Evolutionary conservation across 2,797 vertebrate species (phyloP).

Genomic region (Macropodus opercularis): DNA sequence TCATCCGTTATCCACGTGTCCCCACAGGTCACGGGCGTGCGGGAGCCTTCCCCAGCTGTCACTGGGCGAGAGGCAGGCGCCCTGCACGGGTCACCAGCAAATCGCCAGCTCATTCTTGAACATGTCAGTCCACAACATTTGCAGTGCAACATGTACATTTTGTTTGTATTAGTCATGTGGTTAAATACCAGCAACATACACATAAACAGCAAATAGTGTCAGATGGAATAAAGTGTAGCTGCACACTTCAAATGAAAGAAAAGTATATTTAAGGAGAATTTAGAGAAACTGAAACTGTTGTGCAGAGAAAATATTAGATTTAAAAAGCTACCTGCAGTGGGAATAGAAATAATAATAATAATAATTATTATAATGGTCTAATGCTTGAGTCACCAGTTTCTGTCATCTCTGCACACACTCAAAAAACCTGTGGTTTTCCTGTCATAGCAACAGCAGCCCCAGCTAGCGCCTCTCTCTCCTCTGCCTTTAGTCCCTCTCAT

Average conservation of each 20-base stretch:
- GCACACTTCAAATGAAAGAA: not conserved
- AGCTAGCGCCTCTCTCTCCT: slow-evolving; percentile 37
- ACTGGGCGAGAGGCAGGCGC: too few species aligned
- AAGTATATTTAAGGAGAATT: not conserved
- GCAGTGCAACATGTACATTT: too few species aligned
- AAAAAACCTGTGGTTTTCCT: slow-evolving; percentile 48
- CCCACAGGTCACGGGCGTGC: too few species aligned
- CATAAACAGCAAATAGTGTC: not conserved
- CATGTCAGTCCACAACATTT: too few species aligned
- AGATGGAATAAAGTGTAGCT: not conserved
- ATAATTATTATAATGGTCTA: too few species aligned
- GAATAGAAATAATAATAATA: slow-evolving; percentile 21
- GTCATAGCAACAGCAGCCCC: slow-evolving; percentile 45
- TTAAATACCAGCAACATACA: not conserved
- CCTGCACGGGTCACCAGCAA: too few species aligned
- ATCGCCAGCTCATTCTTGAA: too few species aligned
- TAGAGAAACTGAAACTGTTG: not conserved
- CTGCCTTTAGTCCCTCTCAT: slow-evolving; percentile 13
- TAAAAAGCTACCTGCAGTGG: slow-evolving; percentile 19
- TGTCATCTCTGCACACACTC: slow-evolving; percentile 31
- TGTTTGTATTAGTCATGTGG: too few species aligned
- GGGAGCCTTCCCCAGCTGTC: too few species aligned
- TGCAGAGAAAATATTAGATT: slow-evolving; percentile 11
- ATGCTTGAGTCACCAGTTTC: slow-evolving; percentile 20
- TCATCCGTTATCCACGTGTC: too few species aligned